Percentiles rank a stretch among this genome's conserved stretches.
These are phyloP conservation scores for Acronicta psi DNA, from an alignment of 2,888 invertebrate genomes.

Conservation along the genomic window DNA sequence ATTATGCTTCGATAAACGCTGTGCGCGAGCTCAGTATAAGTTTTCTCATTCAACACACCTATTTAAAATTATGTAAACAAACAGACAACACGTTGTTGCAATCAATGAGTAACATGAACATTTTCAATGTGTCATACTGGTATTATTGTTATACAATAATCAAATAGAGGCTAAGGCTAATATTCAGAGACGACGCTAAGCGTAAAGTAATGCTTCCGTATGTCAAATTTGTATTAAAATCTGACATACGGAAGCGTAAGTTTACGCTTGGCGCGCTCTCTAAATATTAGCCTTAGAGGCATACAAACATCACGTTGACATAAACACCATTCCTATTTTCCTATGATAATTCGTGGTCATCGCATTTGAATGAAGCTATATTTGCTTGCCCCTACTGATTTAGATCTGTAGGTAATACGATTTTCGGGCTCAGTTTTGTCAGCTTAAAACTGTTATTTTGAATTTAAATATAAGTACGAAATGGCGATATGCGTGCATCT, in stretches of 20 bases:
- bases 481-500: too few species aligned
- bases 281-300: too few species aligned
- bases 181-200: too few species aligned
- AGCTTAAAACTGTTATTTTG: conserved; percentile 10
- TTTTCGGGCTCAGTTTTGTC: conserved; percentile 16
- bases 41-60: conserved; percentile 30
- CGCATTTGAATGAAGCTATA: conserved; percentile 50
- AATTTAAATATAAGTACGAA: too few species aligned
- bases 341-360: conserved; percentile 43
- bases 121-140: conserved; percentile 8
- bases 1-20: conserved; percentile 6
- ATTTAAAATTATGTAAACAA: conserved; percentile 32
- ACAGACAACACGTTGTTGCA: conserved; percentile 20
- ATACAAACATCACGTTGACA: conserved; percentile 30
- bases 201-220: too few species aligned
- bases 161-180: conserved; percentile 10
- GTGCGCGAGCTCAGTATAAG: conserved; percentile 1
- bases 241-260: too few species aligned
- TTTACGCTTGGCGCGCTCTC: too few species aligned
- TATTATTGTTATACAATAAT: conserved; percentile 23
- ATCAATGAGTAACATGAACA: conserved; percentile 27
- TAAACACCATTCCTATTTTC: conserved; percentile 37
- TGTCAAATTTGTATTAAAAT: too few species aligned
- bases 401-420: conserved; percentile 12
- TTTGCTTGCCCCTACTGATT: conserved; percentile 33